Evolutionary conservation across 2,888 invertebrate species (phyloP).

Genomic region (Epistrophe grossulariae): DNA sequence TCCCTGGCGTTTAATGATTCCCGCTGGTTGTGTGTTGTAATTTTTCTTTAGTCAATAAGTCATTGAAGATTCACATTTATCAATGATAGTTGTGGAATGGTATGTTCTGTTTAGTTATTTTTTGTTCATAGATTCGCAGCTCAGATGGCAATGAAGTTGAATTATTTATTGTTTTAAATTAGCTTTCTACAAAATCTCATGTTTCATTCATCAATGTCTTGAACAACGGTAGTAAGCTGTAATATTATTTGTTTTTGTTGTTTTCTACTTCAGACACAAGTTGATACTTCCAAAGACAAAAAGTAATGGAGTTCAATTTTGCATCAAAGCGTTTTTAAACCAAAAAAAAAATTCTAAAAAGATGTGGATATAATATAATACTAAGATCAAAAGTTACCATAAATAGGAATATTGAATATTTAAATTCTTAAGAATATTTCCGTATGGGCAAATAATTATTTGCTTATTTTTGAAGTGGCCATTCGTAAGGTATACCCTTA

Average conservation of each 20-base stretch:
- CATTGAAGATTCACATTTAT: slow-evolving; percentile 63
- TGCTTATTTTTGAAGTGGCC: too few species aligned
- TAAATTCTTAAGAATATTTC: too few species aligned
- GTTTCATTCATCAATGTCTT: slow-evolving; percentile 57
- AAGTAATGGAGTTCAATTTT: neutral
- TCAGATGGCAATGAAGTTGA: slow-evolving; percentile 56
- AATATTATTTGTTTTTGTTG: neutral
- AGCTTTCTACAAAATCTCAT: slow-evolving; percentile 39
- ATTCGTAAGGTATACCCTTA: too few species aligned
- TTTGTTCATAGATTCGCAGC: slow-evolving; percentile 6
- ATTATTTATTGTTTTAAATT: slow-evolving; percentile 69
- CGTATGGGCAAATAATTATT: too few species aligned
- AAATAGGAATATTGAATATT: too few species aligned
- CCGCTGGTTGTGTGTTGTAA: slow-evolving; percentile 52
- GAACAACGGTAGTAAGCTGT: neutral
- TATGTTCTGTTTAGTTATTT: slow-evolving; percentile 20
- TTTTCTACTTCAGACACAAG: too few species aligned
- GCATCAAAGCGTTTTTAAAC: too few species aligned
- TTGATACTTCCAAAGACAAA: neutral
- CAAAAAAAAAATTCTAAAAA: too few species aligned
- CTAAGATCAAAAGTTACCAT: too few species aligned
- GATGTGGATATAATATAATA: too few species aligned
- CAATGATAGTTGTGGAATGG: slow-evolving; percentile 36
- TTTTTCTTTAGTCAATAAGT: slow-evolving; percentile 7
- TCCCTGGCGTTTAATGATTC: slow-evolving; percentile 10